These are phyloP conservation scores for Pantherophis guttatus DNA, from an alignment of 2,113 vertebrate genomes.

Conservation along the genomic window DNA sequence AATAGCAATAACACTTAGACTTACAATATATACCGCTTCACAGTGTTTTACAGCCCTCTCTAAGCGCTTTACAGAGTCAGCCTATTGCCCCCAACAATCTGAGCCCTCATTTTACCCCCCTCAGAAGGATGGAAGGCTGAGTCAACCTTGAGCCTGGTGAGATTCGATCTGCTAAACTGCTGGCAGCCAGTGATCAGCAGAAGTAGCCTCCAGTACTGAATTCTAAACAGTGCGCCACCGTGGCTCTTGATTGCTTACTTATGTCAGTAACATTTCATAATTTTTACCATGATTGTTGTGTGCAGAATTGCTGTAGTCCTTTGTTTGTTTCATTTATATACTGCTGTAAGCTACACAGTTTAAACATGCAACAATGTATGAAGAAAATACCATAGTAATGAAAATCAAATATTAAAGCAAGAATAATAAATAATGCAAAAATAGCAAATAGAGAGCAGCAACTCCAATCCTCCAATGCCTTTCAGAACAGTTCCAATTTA, in stretches of 20 bases:
- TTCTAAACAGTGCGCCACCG: too few relatives aligned
- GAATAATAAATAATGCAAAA: background rate
- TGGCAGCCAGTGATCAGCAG: too few relatives aligned
- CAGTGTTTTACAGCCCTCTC: too few relatives aligned
- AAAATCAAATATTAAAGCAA: background rate
- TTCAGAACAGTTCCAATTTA: background rate
- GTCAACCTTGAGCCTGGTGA: too few relatives aligned
- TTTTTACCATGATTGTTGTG: background rate
- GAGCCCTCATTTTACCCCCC: too few relatives aligned
- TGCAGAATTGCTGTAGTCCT: background rate
- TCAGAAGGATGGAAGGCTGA: too few relatives aligned
- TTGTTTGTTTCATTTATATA: background rate
- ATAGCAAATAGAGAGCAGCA: background rate
- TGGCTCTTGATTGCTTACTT: background rate
- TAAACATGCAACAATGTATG: background rate
- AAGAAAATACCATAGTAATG: background rate
- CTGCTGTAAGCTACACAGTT: background rate
- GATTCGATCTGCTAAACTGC: too few relatives aligned
- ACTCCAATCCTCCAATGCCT: background rate
- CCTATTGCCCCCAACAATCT: too few relatives aligned
- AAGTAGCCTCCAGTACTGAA: too few relatives aligned
- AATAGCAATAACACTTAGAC: too few relatives aligned
- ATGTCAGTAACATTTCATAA: conserved; percentile 24
- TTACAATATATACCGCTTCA: too few relatives aligned
- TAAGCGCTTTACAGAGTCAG: too few relatives aligned